A percentile compares a stretch with the other conserved stretches of the same genome.
phyloP scores from a whole-genome alignment of 64 coral and sea anemone species.

The Pocillopora damicornis region DNA sequence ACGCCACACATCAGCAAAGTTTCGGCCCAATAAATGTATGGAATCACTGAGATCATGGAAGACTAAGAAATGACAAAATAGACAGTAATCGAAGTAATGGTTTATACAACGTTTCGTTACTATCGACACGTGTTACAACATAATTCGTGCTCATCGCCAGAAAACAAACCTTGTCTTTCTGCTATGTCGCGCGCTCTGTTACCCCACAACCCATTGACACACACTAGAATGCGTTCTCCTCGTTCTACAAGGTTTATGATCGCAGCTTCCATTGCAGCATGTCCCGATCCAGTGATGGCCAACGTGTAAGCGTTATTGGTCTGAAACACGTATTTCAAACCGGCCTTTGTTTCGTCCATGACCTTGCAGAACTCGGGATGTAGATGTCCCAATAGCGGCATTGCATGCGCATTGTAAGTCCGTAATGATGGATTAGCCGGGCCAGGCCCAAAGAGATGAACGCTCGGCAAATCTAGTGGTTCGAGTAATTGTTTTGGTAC shows the following conservation, averaged over 20 bases:
- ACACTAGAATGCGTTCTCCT: conserved; percentile 85
- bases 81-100: no score
- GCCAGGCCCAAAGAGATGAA: conserved; percentile 77
- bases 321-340: conserved; percentile 87
- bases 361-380: conserved; percentile 72
- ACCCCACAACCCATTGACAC: conserved; percentile 93
- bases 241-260: conserved; percentile 91
- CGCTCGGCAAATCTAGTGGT: conserved; percentile 72
- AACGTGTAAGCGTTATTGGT: conserved; percentile 80
- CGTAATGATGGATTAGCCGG: conserved; percentile 82
- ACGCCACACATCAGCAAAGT: no score
- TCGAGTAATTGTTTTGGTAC: conserved; percentile 61
- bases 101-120: background rate
- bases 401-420: conserved; percentile 68
- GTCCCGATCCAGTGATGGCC: conserved; percentile 76
- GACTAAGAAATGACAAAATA: no score
- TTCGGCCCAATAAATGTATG: no score
- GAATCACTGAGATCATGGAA: no score
- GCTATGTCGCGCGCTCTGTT: conserved; percentile 76
- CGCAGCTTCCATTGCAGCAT: conserved; percentile 89
- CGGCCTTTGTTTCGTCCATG: conserved; percentile 87
- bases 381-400: conserved; percentile 87
- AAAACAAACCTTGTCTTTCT: conserved; percentile 67
- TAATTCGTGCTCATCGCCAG: background rate
- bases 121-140: background rate